phyloP scores from a whole-genome alignment of 1,140 invertebrate species.

The Neotoxoptera formosana region DNA sequence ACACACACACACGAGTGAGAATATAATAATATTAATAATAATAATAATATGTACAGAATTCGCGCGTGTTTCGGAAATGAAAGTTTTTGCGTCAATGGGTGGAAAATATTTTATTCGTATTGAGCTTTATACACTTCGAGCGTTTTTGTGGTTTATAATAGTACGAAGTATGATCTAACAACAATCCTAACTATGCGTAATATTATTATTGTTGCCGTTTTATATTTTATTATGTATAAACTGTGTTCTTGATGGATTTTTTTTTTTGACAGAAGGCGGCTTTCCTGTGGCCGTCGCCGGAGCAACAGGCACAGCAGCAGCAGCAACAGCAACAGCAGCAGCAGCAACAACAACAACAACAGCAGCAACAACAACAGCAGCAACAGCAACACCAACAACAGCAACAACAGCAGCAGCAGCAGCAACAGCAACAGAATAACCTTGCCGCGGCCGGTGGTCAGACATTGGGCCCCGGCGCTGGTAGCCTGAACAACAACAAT shows the following conservation, averaged over 20 bases:
- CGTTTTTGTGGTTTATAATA: neutral
- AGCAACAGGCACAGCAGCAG: conserved; percentile 49
- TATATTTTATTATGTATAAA: no score
- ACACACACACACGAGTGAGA: no score
- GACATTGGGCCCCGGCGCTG: neutral
- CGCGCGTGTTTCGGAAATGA: neutral
- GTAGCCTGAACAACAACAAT: conserved; percentile 23
- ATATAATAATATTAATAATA: no score
- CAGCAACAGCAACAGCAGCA: conserved; percentile 43
- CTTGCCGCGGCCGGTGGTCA: neutral
- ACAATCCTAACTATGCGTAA: neutral
- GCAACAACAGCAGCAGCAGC: conserved; percentile 42
- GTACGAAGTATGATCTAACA: neutral
- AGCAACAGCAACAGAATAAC: conserved; percentile 42
- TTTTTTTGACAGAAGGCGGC: conserved; percentile 54
- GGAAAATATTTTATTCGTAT: neutral
- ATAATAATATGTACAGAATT: neutral
- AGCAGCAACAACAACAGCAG: conserved; percentile 24
- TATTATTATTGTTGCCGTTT: no score
- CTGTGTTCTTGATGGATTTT: conserved; percentile 26
- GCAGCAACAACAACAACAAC: conserved; percentile 30
- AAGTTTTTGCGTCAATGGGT: neutral
- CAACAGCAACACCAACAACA: conserved; percentile 10
- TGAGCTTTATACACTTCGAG: neutral
- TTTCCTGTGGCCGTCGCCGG: conserved; percentile 51